A percentile compares a stretch with the other conserved stretches of the same genome.
These are phyloP conservation scores for Trichechus manatus DNA, from an alignment of 2,113 vertebrate genomes.

Conservation along the genomic window DNA sequence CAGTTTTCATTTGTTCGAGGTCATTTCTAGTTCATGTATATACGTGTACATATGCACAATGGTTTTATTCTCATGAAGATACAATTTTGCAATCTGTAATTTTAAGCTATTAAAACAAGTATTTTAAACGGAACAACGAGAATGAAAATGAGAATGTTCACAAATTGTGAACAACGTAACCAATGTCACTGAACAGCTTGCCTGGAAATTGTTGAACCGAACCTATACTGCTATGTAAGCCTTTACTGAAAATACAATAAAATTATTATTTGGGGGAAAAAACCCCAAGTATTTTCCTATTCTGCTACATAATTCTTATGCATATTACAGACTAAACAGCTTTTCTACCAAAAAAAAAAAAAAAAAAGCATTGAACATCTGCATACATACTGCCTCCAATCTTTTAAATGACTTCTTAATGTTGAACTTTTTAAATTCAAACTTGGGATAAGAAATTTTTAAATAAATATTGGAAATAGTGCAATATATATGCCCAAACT, in stretches of 20 bases:
- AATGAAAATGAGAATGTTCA: too few relatives aligned
- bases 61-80: neutral
- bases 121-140: too few relatives aligned
- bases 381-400: neutral
- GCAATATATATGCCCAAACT: neutral
- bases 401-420: neutral
- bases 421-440: neutral
- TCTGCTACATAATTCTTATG: neutral
- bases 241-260: too few relatives aligned
- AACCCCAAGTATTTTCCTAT: neutral
- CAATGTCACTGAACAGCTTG: too few relatives aligned
- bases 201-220: too few relatives aligned
- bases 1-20: slow-evolving; percentile 30
- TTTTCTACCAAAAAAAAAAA: neutral
- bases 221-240: too few relatives aligned
- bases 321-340: neutral
- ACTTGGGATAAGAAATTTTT: neutral
- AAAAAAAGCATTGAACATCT: neutral
- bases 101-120: slow-evolving; percentile 30
- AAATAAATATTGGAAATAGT: neutral
- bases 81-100: neutral
- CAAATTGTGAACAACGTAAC: too few relatives aligned
- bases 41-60: neutral
- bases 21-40: neutral
- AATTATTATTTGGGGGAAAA: too few relatives aligned